phyloP scores from a whole-genome alignment of 2,888 invertebrate species.

The Stomorhina lunata region DNA sequence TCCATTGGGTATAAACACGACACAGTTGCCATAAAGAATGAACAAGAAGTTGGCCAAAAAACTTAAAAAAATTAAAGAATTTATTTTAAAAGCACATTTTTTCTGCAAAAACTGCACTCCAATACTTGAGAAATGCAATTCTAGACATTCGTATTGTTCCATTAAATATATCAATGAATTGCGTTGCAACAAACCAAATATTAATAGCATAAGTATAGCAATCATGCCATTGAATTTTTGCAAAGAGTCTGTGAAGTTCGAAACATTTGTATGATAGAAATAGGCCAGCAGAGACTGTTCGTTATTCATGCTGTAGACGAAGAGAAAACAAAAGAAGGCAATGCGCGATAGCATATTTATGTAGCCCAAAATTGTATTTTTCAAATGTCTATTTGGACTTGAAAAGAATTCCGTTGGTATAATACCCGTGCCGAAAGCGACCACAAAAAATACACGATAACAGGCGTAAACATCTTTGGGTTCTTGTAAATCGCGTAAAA shows the following conservation, averaged over 20 bases:
- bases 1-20: slow-evolving; percentile 62
- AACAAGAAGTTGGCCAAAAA: slow-evolving; percentile 63
- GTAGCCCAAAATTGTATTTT: slow-evolving; percentile 66
- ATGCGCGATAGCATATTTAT: slow-evolving; percentile 68
- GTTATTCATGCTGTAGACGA: slow-evolving; percentile 57
- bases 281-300: slow-evolving; percentile 69
- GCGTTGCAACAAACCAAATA: slow-evolving; percentile 65
- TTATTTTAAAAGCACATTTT: slow-evolving; percentile 63
- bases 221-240: slow-evolving; percentile 73
- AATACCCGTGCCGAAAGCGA: slow-evolving; percentile 70
- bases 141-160: slow-evolving; percentile 66
- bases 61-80: slow-evolving; percentile 56
- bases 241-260: slow-evolving; percentile 70
- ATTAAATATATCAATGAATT: slow-evolving; percentile 66
- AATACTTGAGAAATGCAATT: slow-evolving; percentile 68
- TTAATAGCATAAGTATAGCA: slow-evolving; percentile 68
- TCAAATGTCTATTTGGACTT: slow-evolving; percentile 44
- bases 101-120: slow-evolving; percentile 71
- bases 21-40: slow-evolving; percentile 65
- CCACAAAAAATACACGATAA: slow-evolving; percentile 68
- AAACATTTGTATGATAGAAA: slow-evolving; percentile 71
- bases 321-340: slow-evolving; percentile 63
- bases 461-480: slow-evolving; percentile 73
- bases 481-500: slow-evolving; percentile 56
- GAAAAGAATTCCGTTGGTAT: slow-evolving; percentile 69